Percentiles rank a stretch among this genome's conserved stretches.
phyloP scores from a whole-genome alignment of 2,113 vertebrate genomes.

The Cyrtonyx montezumae region DNA sequence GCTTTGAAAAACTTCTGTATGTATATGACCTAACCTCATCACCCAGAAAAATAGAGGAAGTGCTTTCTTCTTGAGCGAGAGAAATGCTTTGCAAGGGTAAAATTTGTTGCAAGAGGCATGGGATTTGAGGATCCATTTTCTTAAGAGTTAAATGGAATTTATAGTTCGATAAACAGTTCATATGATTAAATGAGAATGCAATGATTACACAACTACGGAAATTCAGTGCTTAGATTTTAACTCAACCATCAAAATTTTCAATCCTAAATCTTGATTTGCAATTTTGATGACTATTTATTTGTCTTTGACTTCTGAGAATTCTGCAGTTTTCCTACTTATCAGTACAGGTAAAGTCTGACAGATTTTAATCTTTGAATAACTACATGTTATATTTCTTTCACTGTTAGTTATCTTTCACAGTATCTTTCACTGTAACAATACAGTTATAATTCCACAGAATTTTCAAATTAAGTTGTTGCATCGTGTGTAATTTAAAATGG shows the following conservation, averaged over 20 bases:
- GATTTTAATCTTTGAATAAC: background rate
- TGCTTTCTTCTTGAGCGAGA: background rate
- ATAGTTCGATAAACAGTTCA: background rate
- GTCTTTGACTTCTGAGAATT: background rate
- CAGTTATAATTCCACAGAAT: background rate
- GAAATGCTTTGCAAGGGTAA: background rate
- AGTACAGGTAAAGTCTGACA: background rate
- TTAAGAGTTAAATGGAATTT: background rate
- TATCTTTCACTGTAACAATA: background rate
- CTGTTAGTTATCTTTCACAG: background rate
- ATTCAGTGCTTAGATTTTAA: background rate
- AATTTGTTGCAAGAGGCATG: background rate
- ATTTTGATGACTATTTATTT: background rate
- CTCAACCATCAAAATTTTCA: background rate
- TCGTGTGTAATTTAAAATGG: background rate
- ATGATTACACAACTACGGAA: background rate
- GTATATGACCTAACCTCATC: background rate
- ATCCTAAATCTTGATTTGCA: background rate
- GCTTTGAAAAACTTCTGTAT: background rate
- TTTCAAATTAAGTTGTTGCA: conserved; percentile 3
- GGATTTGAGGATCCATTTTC: conserved; percentile 10
- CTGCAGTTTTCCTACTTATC: background rate
- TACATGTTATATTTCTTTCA: background rate
- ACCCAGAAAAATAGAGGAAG: background rate
- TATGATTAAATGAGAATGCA: background rate